Evolutionary conservation across 2,797 vertebrate species (phyloP).

Genomic region (Pogonophryne albipinna): DNA sequence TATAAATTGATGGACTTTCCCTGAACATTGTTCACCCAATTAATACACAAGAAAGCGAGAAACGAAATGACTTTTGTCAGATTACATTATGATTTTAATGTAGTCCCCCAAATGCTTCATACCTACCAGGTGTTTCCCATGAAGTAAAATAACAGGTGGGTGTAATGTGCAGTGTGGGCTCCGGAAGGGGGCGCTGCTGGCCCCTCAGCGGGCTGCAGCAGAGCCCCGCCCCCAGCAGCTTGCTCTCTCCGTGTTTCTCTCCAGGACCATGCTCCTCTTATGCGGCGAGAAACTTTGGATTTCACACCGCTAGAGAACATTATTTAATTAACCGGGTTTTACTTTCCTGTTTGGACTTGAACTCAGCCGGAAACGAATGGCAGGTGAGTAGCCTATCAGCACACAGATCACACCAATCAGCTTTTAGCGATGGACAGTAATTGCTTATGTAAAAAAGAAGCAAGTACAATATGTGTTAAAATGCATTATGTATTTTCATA

Average conservation of each 20-base stretch:
- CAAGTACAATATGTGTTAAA: background rate
- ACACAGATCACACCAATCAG: conserved; percentile 21
- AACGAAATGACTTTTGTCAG: background rate
- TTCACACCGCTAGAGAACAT: background rate
- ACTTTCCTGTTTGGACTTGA: conserved; percentile 2
- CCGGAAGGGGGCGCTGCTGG: conserved; percentile 33
- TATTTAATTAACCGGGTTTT: background rate
- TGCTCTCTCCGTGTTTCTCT: background rate
- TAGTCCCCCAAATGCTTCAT: background rate
- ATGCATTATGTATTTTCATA: background rate
- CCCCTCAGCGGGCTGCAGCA: background rate
- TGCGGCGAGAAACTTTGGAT: conserved; percentile 17
- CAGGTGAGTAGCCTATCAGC: conserved; percentile 54
- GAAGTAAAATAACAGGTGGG: too few relatives aligned
- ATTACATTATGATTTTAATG: background rate
- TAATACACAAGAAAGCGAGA: background rate
- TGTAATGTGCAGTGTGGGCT: rapidly evolving
- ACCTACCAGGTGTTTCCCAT: background rate
- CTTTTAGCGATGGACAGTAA: background rate
- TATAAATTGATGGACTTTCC: too few relatives aligned
- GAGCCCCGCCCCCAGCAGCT: conserved; percentile 23
- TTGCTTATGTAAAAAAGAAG: background rate
- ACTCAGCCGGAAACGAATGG: conserved; percentile 10
- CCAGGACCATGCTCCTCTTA: background rate
- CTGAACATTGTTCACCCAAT: too few relatives aligned